phyloP scores from a whole-genome alignment of 2,113 vertebrate genomes.

The Atrichornis clamosus region DNA sequence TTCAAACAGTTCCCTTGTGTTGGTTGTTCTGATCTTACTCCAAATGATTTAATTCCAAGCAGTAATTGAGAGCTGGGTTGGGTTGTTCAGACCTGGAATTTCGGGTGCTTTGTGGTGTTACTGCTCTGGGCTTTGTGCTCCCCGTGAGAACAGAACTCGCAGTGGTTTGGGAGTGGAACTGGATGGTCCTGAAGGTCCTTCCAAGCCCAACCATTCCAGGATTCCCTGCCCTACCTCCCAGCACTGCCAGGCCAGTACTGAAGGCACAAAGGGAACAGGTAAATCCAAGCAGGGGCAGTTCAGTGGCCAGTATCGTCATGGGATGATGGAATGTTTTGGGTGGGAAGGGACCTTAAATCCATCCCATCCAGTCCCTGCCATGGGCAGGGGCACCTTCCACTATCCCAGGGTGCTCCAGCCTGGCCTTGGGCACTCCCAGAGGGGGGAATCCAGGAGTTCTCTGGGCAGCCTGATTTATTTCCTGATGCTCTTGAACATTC shows the following conservation, averaged over 20 bases:
- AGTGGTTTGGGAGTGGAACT: not conserved
- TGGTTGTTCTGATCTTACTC: not conserved
- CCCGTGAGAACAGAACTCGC: not conserved
- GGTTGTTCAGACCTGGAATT: not conserved
- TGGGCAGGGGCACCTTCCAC: not conserved
- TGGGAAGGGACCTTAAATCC: not conserved
- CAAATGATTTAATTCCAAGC: not conserved
- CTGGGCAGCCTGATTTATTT: not conserved
- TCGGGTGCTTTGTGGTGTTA: not conserved
- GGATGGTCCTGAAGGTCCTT: not conserved
- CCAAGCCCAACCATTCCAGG: not conserved
- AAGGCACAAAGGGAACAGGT: not conserved
- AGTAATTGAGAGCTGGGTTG: not conserved
- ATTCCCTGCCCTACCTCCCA: not conserved
- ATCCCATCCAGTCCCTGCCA: not conserved
- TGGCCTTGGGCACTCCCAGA: not conserved
- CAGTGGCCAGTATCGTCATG: rapidly evolving
- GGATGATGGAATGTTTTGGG: not conserved
- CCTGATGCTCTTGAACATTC: not conserved
- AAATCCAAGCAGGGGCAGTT: not conserved
- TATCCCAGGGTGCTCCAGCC: not conserved
- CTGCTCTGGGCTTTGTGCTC: not conserved
- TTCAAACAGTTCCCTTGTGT: not conserved
- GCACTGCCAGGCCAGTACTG: rapidly evolving
- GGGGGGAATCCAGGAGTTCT: not conserved